Percentiles rank a stretch among this genome's conserved stretches.
Evolutionary conservation across 2,113 vertebrate genomes (phyloP).

Genomic region (Rhinoptilus africanus): DNA sequence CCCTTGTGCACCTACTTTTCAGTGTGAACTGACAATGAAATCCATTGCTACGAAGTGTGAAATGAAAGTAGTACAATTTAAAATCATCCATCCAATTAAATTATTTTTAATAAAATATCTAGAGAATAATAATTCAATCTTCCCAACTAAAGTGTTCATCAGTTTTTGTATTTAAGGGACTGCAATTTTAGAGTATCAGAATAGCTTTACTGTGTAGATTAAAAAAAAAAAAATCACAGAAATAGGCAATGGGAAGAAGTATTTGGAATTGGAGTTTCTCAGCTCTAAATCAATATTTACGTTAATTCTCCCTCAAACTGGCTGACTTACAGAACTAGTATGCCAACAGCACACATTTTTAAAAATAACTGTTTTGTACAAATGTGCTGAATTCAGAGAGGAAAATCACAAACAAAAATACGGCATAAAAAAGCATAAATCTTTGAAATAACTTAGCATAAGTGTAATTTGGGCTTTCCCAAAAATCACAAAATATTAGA

Average conservation of each 20-base stretch:
- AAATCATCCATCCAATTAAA: not conserved
- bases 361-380: not conserved
- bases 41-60: not conserved
- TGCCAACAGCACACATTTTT: not conserved
- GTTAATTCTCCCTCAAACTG: not conserved
- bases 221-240: not conserved
- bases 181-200: not conserved
- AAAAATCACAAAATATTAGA: not conserved
- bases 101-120: not conserved
- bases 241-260: not conserved
- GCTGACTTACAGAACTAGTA: not conserved
- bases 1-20: not conserved
- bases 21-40: not conserved
- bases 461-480: not conserved
- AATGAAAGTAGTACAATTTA: not conserved
- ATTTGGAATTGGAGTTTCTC: not conserved
- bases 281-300: not conserved
- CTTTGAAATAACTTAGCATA: not conserved
- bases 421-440: not conserved
- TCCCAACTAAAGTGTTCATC: not conserved
- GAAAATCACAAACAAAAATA: not conserved
- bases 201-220: slow-evolving; percentile 26
- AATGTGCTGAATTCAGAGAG: not conserved
- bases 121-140: not conserved
- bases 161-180: not conserved